Evolutionary conservation across 2,888 invertebrate genomes (phyloP), one percentile per base, ranked within the genome.

Genomic region (Lochmaea capreae): DNA sequence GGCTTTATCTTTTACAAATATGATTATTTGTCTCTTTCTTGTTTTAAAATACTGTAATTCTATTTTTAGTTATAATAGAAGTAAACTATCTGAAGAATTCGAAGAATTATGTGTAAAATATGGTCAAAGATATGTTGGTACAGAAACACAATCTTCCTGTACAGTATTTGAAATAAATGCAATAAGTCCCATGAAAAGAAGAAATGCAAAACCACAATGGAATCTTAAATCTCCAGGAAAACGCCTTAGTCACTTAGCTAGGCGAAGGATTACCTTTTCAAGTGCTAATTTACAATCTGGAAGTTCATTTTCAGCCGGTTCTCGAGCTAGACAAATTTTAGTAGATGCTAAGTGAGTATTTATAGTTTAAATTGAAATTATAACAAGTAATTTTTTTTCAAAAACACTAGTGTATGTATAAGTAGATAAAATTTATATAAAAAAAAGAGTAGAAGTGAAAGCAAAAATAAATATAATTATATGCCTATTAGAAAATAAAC

Each of bases 211-310:
- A 77, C 80, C 82, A 26, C 82, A 84, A 49, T 84, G 90, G 89
- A 81, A 85, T 85, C 86, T 87, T 84, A 78, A 93, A 83, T 95
- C 95, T 1, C 94, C 95, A 0, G 94, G 94, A 0, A 90, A 93
- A 74, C 89, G 95, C 8, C 86, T 95, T 18, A 95, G 93, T 73
- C 94, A 95, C 83, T 87, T 95, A 81, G 94, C 95, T 1, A 90
- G 92, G 71, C 89, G 95, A 9, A 89, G 94, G 67, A 92, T 93
- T 80, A 92, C 93, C 1, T 95, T 95, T 85, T 94, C 93, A 71
- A 94, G 92, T 62, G 93, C 93, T 0, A 91, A 90, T 84, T 84
- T 92, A 74, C 90, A 90, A 80, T 84, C 85, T 18, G 85, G 86
- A 2, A 82, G 88, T 58, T 89, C 89, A 2, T 87, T 88, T 1